Evolutionary conservation across 2,797 vertebrate species (phyloP).

Genomic region (Emys orbicularis): DNA sequence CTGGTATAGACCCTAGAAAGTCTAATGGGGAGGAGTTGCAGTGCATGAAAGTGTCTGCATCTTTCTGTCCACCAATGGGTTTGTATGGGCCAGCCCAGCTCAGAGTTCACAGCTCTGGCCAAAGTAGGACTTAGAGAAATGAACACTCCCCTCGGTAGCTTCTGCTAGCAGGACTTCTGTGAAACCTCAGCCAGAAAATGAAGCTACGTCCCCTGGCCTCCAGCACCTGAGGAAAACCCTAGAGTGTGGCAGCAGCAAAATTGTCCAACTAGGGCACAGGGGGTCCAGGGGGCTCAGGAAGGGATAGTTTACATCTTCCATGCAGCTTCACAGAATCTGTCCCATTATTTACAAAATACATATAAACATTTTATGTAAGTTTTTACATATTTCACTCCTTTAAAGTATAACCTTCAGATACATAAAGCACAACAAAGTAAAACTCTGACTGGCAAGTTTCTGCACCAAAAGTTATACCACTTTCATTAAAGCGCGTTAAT

Average conservation of each 20-base stretch:
- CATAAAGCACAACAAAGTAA: neutral
- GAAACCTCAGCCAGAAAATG: neutral
- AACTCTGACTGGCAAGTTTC: too few species aligned
- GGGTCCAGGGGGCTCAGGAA: neutral
- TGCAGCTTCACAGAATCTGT: neutral
- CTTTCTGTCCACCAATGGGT: neutral
- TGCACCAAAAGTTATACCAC: too few species aligned
- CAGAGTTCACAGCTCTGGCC: neutral
- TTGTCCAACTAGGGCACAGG: neutral
- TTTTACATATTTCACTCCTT: neutral
- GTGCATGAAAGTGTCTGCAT: neutral
- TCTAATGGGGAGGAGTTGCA: neutral
- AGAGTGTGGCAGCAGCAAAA: neutral
- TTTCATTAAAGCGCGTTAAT: too few species aligned
- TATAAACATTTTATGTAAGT: neutral
- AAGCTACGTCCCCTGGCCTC: neutral
- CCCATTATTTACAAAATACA: neutral
- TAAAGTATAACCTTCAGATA: neutral
- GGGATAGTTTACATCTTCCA: neutral
- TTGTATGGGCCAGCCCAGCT: neutral
- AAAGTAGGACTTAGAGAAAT: neutral
- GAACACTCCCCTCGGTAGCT: fast-evolving
- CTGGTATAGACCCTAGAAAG: neutral
- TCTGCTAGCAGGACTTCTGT: neutral
- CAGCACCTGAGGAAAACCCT: neutral